Conservation (phyloP, 2,888 invertebrate species). For the Cantharis rufa region DNA sequence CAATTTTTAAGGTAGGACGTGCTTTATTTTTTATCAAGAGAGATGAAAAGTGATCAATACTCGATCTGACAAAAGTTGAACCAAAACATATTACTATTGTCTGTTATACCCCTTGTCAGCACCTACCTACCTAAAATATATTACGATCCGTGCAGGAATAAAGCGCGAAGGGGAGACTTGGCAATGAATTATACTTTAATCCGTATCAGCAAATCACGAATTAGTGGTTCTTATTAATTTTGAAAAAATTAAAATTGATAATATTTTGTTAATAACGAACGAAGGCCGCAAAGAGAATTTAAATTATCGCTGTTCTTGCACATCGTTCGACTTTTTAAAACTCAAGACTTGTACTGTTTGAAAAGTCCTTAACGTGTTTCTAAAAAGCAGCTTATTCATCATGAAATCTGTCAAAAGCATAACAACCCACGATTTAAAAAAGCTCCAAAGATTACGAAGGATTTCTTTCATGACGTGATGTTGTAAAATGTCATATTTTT, state of each 20-base stretch:
- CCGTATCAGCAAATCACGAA: neutral
- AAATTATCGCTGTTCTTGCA: neutral
- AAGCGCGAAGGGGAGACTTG: neutral
- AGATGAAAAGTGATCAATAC: neutral
- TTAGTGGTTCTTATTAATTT: neutral
- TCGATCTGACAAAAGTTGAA: neutral
- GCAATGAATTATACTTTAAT: neutral
- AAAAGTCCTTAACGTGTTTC: conserved; percentile 4
- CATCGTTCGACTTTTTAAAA: neutral
- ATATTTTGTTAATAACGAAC: neutral
- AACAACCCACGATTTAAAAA: conserved; percentile 13
- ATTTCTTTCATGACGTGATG: conserved; percentile 15
- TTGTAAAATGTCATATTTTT: conserved; percentile 18
- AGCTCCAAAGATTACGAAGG: conserved; percentile 11
- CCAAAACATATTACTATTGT: neutral
- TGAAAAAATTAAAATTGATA: neutral
- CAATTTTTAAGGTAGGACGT: neutral
- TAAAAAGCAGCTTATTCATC: conserved; percentile 21
- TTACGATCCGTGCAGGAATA: neutral
- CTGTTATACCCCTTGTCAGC: neutral
- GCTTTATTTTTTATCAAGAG: neutral
- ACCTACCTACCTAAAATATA: neutral
- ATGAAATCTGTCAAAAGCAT: conserved; percentile 24
- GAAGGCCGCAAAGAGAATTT: neutral
- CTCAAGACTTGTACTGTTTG: conserved; percentile 7